These are phyloP conservation scores for Gobio gobio DNA, from an alignment of 2,113 vertebrate species.

Conservation along the genomic window DNA sequence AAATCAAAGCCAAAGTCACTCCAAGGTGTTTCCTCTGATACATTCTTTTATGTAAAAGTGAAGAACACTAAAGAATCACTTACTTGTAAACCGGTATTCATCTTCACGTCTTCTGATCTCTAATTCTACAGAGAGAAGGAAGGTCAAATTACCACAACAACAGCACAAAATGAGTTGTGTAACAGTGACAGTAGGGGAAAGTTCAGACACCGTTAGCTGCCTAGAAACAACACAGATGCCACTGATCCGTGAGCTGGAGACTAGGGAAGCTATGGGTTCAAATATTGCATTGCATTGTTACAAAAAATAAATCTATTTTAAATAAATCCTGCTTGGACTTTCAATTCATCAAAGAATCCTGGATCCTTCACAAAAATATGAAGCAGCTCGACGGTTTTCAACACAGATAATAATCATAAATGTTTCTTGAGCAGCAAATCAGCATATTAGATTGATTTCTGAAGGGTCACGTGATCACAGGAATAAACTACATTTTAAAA, in stretches of 20 bases:
- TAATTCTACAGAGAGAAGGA: slow-evolving; percentile 92
- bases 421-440: neutral
- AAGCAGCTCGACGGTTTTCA: neutral
- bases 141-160: slow-evolving; percentile 70
- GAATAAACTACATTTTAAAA: neutral
- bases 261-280: neutral
- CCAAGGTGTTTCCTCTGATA: neutral
- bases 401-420: neutral
- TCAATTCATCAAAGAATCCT: neutral
- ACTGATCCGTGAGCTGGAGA: neutral
- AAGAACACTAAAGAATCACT: slow-evolving; percentile 75
- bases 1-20: neutral
- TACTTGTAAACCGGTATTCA: slow-evolving; percentile 99
- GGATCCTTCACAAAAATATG: neutral
- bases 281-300: no score
- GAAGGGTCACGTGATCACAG: neutral
- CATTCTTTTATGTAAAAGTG: neutral
- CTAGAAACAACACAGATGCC: slow-evolving; percentile 60
- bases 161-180: slow-evolving; percentile 46
- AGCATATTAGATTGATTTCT: neutral
- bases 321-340: neutral
- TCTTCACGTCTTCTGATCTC: slow-evolving; percentile 99
- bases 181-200: slow-evolving; percentile 19
- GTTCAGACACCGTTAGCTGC: neutral
- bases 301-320: no score